phyloP scores from a whole-genome alignment of 1,140 invertebrate species.

The Battus philenor region DNA sequence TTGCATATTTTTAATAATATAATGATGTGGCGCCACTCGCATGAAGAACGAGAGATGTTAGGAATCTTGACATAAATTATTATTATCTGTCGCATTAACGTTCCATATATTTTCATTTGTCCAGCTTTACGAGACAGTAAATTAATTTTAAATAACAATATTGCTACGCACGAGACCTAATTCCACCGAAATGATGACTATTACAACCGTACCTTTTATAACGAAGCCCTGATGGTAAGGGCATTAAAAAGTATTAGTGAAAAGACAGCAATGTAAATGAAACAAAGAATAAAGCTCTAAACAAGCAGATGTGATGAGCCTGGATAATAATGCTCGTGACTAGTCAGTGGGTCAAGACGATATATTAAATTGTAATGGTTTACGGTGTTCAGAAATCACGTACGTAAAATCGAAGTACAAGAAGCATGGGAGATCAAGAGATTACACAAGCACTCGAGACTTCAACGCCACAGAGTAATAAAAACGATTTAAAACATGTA shows the following conservation, averaged over 20 bases:
- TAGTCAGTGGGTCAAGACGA: slow-evolving; percentile 46
- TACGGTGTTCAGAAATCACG: slow-evolving; percentile 22
- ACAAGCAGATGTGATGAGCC: slow-evolving; percentile 5
- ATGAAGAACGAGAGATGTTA: not conserved
- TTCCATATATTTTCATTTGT: slow-evolving; percentile 7
- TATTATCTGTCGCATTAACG: not conserved
- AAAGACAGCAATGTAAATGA: not conserved
- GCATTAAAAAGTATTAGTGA: no score
- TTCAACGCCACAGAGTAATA: slow-evolving; percentile 14
- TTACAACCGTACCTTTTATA: no score
- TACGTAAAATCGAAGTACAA: slow-evolving; percentile 23
- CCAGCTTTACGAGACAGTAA: slow-evolving; percentile 3
- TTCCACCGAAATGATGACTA: no score
- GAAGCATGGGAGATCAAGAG: slow-evolving; percentile 26
- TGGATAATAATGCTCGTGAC: slow-evolving; percentile 31
- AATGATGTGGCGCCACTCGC: slow-evolving; percentile 1
- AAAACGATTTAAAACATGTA: slow-evolving; percentile 1
- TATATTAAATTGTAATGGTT: slow-evolving; percentile 44
- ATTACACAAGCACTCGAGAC: slow-evolving; percentile 21
- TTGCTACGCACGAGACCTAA: no score
- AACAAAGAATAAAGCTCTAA: slow-evolving; percentile 9
- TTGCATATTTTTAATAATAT: slow-evolving; percentile 8
- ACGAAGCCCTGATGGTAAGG: no score
- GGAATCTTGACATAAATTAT: slow-evolving; percentile 10
- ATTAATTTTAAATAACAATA: not conserved